Evolutionary conservation across 2,888 invertebrate species (phyloP).

Genomic region (Molorchus minor): DNA sequence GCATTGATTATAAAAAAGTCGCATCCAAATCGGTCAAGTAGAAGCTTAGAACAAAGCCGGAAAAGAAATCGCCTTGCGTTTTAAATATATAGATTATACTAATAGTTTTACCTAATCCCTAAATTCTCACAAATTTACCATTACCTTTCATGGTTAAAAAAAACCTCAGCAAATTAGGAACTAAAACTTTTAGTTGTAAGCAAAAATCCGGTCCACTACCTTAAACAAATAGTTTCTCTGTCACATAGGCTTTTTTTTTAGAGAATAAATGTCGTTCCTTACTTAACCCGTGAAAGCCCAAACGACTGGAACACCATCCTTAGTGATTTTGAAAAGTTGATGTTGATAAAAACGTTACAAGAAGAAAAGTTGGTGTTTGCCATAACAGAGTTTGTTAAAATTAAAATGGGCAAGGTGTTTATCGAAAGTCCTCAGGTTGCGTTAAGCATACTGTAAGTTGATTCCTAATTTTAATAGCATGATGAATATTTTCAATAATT

Average conservation of each 20-base stretch:
- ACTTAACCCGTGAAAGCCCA: conserved; percentile 25
- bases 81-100: too few species aligned
- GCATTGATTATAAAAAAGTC: too few species aligned
- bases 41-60: too few species aligned
- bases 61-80: too few species aligned
- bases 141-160: too few species aligned
- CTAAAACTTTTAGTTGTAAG: too few species aligned
- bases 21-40: too few species aligned
- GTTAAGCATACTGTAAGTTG: conserved; percentile 70
- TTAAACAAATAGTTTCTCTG: too few species aligned
- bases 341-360: conserved; percentile 78
- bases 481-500: conserved; percentile 4
- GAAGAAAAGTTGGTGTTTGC: conserved; percentile 86
- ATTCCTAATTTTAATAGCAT: conserved; percentile 51
- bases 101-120: too few species aligned
- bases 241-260: conserved; percentile 53
- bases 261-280: conserved; percentile 68
- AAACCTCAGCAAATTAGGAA: too few species aligned
- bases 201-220: too few species aligned
- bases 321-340: conserved; percentile 79
- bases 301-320: conserved; percentile 73
- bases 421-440: conserved; percentile 84
- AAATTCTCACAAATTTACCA: too few species aligned
- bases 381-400: conserved; percentile 80
- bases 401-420: conserved; percentile 79